Percentiles rank a stretch among this genome's conserved stretches.
Evolutionary conservation across 1,140 invertebrate species (phyloP).

Genomic region (Magallana gigas): DNA sequence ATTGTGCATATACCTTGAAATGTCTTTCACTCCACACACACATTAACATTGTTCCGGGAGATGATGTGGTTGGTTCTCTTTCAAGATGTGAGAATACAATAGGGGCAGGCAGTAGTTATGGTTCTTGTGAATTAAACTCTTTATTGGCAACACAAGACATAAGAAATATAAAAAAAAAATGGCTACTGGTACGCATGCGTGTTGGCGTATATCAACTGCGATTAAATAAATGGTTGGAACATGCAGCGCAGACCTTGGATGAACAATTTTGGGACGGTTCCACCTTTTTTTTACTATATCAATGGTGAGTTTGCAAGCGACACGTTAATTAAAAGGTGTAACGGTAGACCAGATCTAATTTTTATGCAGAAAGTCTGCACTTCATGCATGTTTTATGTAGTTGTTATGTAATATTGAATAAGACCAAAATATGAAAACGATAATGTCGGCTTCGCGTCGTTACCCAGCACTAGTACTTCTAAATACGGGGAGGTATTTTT

Average conservation of each 20-base stretch:
- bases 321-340: conserved; percentile 31
- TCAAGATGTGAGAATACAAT: conserved; percentile 12
- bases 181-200: conserved; percentile 14
- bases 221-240: conserved; percentile 27
- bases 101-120: not conserved
- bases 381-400: conserved; percentile 13
- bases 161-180: conserved; percentile 29
- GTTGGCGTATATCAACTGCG: conserved; percentile 24
- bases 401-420: conserved; percentile 31
- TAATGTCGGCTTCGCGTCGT: conserved; percentile 27
- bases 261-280: conserved; percentile 26
- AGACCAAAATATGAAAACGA: conserved; percentile 25
- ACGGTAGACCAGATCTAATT: conserved; percentile 15
- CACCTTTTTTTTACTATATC: conserved; percentile 33
- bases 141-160: conserved; percentile 27
- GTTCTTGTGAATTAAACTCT: conserved; percentile 13
- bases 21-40: conserved; percentile 31
- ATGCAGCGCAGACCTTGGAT: conserved; percentile 31
- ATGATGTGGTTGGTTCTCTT: not conserved
- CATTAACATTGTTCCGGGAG: not conserved
- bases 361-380: conserved; percentile 35
- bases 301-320: conserved; percentile 26
- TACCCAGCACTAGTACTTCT: not conserved
- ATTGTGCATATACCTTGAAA: conserved; percentile 24
- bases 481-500: not conserved